Evolutionary conservation across 2,797 vertebrate species (phyloP).

Genomic region (Oceanodroma leucorhoa): DNA sequence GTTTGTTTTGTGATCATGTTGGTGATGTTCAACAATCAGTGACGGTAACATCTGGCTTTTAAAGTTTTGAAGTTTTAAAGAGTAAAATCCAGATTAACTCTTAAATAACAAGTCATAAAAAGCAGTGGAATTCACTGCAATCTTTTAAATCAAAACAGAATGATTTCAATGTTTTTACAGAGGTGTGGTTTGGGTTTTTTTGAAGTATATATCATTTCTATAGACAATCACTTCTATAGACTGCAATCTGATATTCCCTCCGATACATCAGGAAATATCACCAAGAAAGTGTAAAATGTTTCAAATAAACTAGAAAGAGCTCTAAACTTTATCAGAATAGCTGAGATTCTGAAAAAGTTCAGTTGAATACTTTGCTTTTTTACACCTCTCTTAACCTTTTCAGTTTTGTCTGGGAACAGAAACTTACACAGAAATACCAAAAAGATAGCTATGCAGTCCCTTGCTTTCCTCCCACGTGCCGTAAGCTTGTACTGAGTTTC

Average conservation of each 20-base stretch:
- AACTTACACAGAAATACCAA: not conserved
- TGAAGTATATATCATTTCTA: not conserved
- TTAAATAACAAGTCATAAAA: not conserved
- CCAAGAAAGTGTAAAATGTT: not conserved
- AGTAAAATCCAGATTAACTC: not conserved
- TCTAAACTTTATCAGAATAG: not conserved
- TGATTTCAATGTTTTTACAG: not conserved
- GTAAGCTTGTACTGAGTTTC: not conserved
- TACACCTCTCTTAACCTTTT: not conserved
- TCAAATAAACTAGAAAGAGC: not conserved
- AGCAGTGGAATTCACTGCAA: not conserved
- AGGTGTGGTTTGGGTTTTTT: fast-evolving
- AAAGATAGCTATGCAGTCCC: not conserved
- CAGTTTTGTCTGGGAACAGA: not conserved
- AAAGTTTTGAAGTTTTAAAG: not conserved
- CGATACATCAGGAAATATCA: not conserved
- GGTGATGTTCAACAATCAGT: not conserved
- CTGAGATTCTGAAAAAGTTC: not conserved
- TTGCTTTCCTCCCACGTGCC: not conserved
- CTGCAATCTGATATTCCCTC: not conserved
- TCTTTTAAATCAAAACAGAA: not conserved
- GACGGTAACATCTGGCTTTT: not conserved
- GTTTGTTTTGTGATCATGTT: not conserved
- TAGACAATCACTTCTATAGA: not conserved
- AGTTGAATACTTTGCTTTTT: not conserved